phyloP scores from a whole-genome alignment of 2,797 vertebrate species.

The Eulemur albifrons region DNA sequence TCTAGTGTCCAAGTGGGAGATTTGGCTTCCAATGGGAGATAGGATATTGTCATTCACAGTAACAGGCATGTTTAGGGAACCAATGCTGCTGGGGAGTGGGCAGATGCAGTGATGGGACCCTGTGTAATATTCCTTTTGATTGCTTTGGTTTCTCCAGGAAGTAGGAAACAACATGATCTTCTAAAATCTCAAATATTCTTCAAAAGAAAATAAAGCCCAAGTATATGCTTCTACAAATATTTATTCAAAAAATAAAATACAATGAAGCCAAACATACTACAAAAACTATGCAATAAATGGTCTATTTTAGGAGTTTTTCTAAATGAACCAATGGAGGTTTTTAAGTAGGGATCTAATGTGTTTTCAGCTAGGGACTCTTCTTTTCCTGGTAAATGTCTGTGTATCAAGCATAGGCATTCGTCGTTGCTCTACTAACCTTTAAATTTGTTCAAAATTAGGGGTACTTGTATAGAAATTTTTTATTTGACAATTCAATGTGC shows the following conservation, averaged over 20 bases:
- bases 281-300: constrained; percentile 17
- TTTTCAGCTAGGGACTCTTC: neutral
- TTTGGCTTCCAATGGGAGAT: neutral
- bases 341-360: neutral
- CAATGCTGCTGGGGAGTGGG: neutral
- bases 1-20: neutral
- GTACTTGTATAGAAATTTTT: neutral
- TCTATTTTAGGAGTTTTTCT: constrained; percentile 33
- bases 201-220: constrained; percentile 26
- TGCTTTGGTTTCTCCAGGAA: neutral
- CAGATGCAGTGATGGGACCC: neutral
- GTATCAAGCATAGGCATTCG: neutral
- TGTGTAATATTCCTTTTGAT: neutral
- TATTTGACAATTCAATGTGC: neutral
- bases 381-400: neutral
- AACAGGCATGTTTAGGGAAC: neutral
- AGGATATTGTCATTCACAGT: neutral
- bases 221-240: constrained; percentile 52
- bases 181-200: constrained; percentile 17
- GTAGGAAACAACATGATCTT: neutral
- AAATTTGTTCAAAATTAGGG: neutral
- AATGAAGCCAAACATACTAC: constrained; percentile 22
- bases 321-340: neutral
- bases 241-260: constrained; percentile 58
- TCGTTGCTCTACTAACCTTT: neutral